Evolutionary conservation across 1,140 invertebrate species (phyloP), one percentile per base, ranked within the genome.

Genomic region (Atta cephalotes): DNA sequence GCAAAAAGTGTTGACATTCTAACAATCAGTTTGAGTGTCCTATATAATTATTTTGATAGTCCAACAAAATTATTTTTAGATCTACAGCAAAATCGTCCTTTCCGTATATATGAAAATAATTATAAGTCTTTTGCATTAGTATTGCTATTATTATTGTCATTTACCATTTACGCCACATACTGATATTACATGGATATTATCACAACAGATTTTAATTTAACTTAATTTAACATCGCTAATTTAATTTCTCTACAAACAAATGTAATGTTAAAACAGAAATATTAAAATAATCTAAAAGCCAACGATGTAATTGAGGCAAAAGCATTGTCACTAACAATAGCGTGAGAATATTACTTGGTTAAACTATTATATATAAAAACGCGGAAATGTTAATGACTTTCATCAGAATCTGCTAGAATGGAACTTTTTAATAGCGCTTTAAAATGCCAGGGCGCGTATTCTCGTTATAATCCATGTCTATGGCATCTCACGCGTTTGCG

Each of bases 371-470:
- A 51, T 63, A 84, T 76, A 76, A 84, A 84, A 84, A 63, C 56
- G 25, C 45, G 56, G 39, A 62, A 74, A 84, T 51, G 70, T 76
- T 84, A 84, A 84, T 76, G 56, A 76, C 80, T 84, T 84, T 84
- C 68, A 82, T 82, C 56, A 76, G 80, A 49, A 39, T 74, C 35
- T 45, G 56, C 39, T 35, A 31, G 14, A 84, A 76, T 39, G 45
- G 45, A 76, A 84, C 70, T 84, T 84, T 84, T 62, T 76, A 76
- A 76, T 39, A 58, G n/a, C 39, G 70, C n/a, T 84, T 84, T 84
- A 84, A 84, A 84, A 62, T 18, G 78, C 31, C 14, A 10, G 31
- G 12, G 60, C 80, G 80, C 25, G 70, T 51, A n/a, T 63, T 76
- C 35, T 56, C 66, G 39, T 18, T 45, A 62, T 76, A 82, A 82